phyloP scores from a whole-genome alignment of 30 jellyfish, hydroid and myxozoan species.

The Aurelia sp. region DNA sequence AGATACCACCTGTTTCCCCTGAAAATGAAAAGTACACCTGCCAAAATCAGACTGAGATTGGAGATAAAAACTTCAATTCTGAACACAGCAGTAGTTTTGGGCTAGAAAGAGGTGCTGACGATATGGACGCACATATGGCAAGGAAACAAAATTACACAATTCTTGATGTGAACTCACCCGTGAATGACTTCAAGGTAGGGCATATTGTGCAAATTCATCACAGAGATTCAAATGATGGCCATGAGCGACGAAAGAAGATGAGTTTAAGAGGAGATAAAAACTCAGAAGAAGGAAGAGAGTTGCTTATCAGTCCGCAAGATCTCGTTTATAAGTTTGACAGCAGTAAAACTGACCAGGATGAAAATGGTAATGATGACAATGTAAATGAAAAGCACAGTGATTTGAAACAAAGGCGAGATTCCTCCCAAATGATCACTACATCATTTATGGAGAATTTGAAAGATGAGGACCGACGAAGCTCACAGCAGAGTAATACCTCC shows the following conservation, averaged over 20 bases:
- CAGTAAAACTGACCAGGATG: neutral
- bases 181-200: too few species aligned
- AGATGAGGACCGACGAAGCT: neutral
- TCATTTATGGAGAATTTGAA: neutral
- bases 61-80: neutral
- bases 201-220: too few species aligned
- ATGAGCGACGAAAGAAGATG: too few species aligned
- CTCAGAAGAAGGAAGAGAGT: neutral
- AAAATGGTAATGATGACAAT: neutral
- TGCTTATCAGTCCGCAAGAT: neutral
- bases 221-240: too few species aligned
- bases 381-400: neutral
- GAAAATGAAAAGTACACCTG: conserved; percentile 17
- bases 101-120: neutral
- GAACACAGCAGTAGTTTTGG: neutral
- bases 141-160: neutral
- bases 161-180: neutral
- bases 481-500: neutral
- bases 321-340: neutral
- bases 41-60: neutral
- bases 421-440: neutral
- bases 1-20: conserved; percentile 11
- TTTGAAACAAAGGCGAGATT: neutral
- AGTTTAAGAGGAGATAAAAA: too few species aligned
- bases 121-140: neutral